Evolutionary conservation across 1,140 invertebrate species (phyloP).

Genomic region (Dinothrombium tinctorium): DNA sequence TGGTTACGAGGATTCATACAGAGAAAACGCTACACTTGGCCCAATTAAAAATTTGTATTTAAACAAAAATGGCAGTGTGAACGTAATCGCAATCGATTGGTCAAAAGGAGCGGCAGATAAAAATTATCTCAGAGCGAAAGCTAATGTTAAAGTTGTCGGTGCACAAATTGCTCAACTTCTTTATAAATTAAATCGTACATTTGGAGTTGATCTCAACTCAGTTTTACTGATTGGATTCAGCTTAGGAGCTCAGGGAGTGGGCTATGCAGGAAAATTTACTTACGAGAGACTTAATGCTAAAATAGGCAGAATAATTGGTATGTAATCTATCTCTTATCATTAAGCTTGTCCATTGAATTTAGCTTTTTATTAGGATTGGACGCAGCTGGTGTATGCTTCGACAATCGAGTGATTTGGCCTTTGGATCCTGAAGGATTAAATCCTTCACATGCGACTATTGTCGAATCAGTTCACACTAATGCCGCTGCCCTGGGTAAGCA

Average conservation of each 20-base stretch:
- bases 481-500: too few species aligned
- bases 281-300: too few species aligned
- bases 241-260: slow-evolving; percentile 34
- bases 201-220: slow-evolving; percentile 8
- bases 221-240: slow-evolving; percentile 35
- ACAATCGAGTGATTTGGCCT: slow-evolving; percentile 1
- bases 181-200: slow-evolving; percentile 4
- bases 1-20: too few species aligned
- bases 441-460: slow-evolving; percentile 8
- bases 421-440: slow-evolving; percentile 7
- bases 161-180: slow-evolving; percentile 18
- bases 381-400: slow-evolving; percentile 5
- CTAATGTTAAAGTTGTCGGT: slow-evolving; percentile 22
- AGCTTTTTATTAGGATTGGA: too few species aligned
- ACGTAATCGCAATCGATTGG: slow-evolving; percentile 23
- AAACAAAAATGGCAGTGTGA: too few species aligned
- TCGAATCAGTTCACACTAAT: too few species aligned
- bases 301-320: too few species aligned
- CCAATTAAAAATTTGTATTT: too few species aligned
- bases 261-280: slow-evolving; percentile 29
- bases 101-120: slow-evolving; percentile 18
- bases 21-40: too few species aligned
- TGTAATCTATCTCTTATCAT: too few species aligned
- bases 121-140: slow-evolving; percentile 19
- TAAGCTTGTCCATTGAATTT: too few species aligned